These are phyloP conservation scores for Mythimna ferrago DNA, from an alignment of 2,888 invertebrate species.

Conservation along the genomic window DNA sequence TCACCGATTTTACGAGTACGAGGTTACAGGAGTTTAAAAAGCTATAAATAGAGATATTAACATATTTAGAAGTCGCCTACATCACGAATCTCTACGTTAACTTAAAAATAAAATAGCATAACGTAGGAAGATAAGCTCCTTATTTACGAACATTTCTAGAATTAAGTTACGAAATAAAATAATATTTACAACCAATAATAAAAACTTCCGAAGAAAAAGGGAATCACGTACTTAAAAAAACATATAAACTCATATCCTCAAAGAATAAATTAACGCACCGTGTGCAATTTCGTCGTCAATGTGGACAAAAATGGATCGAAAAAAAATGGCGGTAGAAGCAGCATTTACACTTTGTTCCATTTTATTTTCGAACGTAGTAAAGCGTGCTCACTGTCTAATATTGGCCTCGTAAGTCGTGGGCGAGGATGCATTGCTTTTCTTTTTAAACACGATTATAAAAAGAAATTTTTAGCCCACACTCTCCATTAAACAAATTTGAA, in stretches of 20 bases:
- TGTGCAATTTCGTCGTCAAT: slow-evolving; percentile 20
- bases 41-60: slow-evolving; percentile 15
- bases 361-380: slow-evolving; percentile 71
- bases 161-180: slow-evolving; percentile 22
- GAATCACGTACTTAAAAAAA: slow-evolving; percentile 4
- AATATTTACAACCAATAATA: slow-evolving; percentile 17
- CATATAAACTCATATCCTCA: neutral
- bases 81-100: neutral
- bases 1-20: neutral
- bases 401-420: slow-evolving; percentile 71
- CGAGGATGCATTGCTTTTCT: slow-evolving; percentile 75
- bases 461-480: slow-evolving; percentile 53
- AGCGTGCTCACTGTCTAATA: slow-evolving; percentile 68
- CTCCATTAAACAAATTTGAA: slow-evolving; percentile 54
- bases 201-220: neutral
- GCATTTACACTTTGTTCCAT: slow-evolving; percentile 61
- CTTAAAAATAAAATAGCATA: neutral
- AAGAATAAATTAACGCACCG: slow-evolving; percentile 25
- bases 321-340: slow-evolving; percentile 33
- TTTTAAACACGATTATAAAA: slow-evolving; percentile 72
- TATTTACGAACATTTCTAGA: neutral
- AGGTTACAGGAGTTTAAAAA: neutral
- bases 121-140: slow-evolving; percentile 28
- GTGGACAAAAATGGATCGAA: slow-evolving; percentile 42
- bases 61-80: slow-evolving; percentile 21